Evolutionary conservation across 2,888 invertebrate species (phyloP).

Genomic region (Amiota communis): DNA sequence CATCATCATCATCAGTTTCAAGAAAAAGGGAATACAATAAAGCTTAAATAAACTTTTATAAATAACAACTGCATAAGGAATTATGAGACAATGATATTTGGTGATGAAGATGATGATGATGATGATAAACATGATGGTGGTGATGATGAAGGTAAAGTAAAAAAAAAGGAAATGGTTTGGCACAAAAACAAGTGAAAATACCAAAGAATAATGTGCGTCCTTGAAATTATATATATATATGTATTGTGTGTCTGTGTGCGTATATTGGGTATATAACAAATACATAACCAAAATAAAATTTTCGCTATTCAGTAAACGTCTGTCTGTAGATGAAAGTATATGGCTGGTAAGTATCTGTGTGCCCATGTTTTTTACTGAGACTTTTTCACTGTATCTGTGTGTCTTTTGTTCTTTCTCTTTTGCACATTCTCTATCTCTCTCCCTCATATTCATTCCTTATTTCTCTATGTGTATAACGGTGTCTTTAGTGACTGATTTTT

Average conservation of each 20-base stretch:
- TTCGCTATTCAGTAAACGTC: background rate
- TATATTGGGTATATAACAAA: background rate
- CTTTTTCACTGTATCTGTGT: no score
- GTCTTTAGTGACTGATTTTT: no score
- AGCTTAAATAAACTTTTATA: constrained; percentile 8
- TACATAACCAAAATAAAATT: no score
- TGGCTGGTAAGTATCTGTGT: no score
- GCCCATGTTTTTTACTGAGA: background rate
- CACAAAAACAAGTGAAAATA: constrained; percentile 26
- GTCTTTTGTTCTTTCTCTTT: no score
- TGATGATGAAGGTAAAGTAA: background rate
- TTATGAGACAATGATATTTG: no score
- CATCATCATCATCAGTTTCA: no score
- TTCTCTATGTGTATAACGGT: background rate
- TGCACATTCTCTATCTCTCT: background rate
- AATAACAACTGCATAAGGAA: constrained; percentile 5
- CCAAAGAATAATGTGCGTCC: constrained; percentile 42
- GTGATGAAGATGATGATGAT: no score
- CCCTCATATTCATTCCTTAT: background rate
- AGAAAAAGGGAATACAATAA: background rate
- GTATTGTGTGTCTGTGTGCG: constrained; percentile 31
- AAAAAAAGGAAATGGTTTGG: constrained; percentile 10
- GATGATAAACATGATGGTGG: no score
- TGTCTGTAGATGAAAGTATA: constrained; percentile 17
- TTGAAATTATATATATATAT: constrained; percentile 54